Conservation (phyloP, 2,113 vertebrate genomes). For the Dolichotis patagonum region DNA sequence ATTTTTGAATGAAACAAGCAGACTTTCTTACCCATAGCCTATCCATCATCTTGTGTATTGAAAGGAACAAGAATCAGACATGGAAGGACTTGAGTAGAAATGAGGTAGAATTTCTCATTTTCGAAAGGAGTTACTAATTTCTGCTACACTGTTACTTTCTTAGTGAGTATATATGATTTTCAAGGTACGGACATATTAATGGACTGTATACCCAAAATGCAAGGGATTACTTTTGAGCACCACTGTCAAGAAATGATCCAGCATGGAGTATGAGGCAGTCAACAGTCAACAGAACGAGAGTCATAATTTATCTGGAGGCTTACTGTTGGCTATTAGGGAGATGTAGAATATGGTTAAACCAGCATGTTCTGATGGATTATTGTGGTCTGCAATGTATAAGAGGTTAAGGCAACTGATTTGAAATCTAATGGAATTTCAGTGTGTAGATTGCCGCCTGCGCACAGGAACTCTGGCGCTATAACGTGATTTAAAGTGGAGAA, state of each 20-base stretch:
- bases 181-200: background rate
- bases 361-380: background rate
- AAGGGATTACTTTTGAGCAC: background rate
- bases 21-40: background rate
- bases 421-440: conserved; percentile 65
- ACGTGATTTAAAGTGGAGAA: conserved; percentile 65
- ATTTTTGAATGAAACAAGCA: conserved; percentile 2
- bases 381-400: conserved; percentile 22
- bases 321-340: background rate
- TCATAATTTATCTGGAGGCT: conserved; percentile 2
- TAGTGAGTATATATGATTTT: background rate
- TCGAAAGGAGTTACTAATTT: background rate
- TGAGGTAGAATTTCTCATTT: conserved; percentile 22
- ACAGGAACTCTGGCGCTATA: conserved; percentile 16
- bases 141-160: background rate
- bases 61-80: conserved; percentile 27
- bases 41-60: background rate
- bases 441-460: conserved; percentile 15
- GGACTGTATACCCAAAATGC: background rate
- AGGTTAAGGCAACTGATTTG: conserved; percentile 62
- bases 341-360: background rate
- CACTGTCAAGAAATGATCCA: background rate
- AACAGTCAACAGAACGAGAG: conserved; percentile 43
- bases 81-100: background rate
- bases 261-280: background rate